Conservation (phyloP, 1,140 invertebrate genomes). For the Sinella curviseta region DNA sequence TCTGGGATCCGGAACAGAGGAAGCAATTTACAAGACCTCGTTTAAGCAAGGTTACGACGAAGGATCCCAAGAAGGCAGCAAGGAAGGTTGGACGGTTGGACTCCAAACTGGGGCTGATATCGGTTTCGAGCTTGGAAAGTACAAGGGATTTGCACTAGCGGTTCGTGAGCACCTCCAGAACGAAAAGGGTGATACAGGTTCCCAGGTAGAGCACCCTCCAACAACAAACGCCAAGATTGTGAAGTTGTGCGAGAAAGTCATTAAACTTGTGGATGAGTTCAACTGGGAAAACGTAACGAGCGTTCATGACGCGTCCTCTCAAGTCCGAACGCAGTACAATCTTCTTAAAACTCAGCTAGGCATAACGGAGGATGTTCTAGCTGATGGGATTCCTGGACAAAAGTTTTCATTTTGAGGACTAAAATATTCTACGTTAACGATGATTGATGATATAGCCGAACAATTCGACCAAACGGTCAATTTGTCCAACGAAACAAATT, state of each 20-base stretch:
- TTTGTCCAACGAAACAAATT: not conserved
- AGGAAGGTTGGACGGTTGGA: slow-evolving; percentile 63
- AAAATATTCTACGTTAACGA: not conserved
- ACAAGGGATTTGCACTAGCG: slow-evolving; percentile 63
- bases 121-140: slow-evolving; percentile 65
- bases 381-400: not conserved
- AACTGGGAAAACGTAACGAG: slow-evolving; percentile 65
- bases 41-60: slow-evolving; percentile 58
- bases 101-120: slow-evolving; percentile 67
- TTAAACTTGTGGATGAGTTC: slow-evolving; percentile 65
- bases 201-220: slow-evolving; percentile 52
- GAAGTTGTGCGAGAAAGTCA: slow-evolving; percentile 55
- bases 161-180: slow-evolving; percentile 56
- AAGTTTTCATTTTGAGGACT: not conserved
- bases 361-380: slow-evolving; percentile 54
- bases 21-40: slow-evolving; percentile 58
- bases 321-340: slow-evolving; percentile 67
- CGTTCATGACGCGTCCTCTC: slow-evolving; percentile 61
- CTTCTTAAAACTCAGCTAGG: slow-evolving; percentile 66
- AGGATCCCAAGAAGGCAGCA: slow-evolving; percentile 60
- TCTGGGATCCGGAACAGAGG: slow-evolving; percentile 55
- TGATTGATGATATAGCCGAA: not conserved
- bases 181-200: slow-evolving; percentile 51
- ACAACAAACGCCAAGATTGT: slow-evolving; percentile 47
- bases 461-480: not conserved